Conservation (phyloP, 2,888 invertebrate species). For the Eristalinus aeneus region DNA sequence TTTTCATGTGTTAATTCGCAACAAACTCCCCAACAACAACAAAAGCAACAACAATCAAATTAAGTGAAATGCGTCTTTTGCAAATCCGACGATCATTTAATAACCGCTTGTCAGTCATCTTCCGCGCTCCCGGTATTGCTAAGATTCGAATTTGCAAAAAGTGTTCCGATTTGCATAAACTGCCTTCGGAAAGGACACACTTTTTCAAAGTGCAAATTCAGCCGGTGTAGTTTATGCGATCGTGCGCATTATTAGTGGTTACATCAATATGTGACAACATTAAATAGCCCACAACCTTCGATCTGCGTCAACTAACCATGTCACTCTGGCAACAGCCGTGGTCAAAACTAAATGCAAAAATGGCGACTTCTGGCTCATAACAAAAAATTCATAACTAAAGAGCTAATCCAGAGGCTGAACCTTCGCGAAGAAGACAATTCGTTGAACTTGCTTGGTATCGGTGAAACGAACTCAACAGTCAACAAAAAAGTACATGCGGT, state of each 20-base stretch:
- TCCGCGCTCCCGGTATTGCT: constrained; percentile 1
- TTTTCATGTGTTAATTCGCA: neutral
- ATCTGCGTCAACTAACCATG: constrained; percentile 49
- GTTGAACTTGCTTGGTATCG: too few relatives aligned
- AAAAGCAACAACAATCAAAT: neutral
- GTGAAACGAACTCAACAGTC: too few relatives aligned
- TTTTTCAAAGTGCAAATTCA: constrained; percentile 35
- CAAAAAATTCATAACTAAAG: constrained; percentile 12
- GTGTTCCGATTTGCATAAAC: constrained; percentile 46
- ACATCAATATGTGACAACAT: constrained; percentile 42
- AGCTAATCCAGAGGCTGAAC: neutral
- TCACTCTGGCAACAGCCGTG: constrained; percentile 44
- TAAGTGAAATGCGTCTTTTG: neutral
- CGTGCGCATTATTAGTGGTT: constrained; percentile 39
- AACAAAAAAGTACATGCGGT: too few relatives aligned
- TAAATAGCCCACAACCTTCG: constrained; percentile 15
- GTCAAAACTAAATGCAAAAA: constrained; percentile 11
- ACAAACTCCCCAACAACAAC: too few relatives aligned
- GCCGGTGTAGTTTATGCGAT: too few relatives aligned
- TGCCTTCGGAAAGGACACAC: constrained; percentile 60
- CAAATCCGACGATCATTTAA: neutral
- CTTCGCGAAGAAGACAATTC: too few relatives aligned
- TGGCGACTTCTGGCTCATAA: constrained; percentile 5
- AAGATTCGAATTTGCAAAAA: too few relatives aligned
- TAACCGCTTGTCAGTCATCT: constrained; percentile 17